Evolutionary conservation across 2,797 vertebrate species (phyloP), one percentile per base, ranked within the genome.

Genomic region (Chelon auratus): DNA sequence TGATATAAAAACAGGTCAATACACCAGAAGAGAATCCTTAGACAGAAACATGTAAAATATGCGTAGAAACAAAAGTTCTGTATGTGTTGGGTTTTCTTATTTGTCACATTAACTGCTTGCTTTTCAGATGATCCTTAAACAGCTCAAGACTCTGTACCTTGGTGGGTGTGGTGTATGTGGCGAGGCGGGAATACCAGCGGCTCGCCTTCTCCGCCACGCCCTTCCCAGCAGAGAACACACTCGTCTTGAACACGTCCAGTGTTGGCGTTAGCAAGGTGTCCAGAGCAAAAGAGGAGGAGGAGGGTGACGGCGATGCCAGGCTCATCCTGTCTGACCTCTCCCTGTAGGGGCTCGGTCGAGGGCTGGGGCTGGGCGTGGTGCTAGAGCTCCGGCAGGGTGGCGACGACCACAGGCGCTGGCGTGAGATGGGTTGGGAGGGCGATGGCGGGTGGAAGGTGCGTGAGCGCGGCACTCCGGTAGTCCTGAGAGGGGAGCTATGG

Each of bases 181-280:
- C 78, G 12, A 98, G 93, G 17, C 94, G 97, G 1, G 96, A 96
- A 60, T 98, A 98, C 96, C 96, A 98, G 82, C 94, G 96, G 92
- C 96, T 97, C 2, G 97, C 97, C 86, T 96, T 97, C 93, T 98
- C 96, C 15, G 97, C 97, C 68, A 98, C 97, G 1, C 96, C 97
- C 89, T 97, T 97, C 36, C 96, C 96, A 13, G 97, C 97, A 59
- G 96, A 97, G 81, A 98, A 93, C 93, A 98, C 77, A 59, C 96
- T 97, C 88, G 94, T 97, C 81, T 95, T 97, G 24, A 98, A 93
- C 17, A 96, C 94, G 55, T 97, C 96, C 4, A 98, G 92, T 8
- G 95, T 96, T 0, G 97, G 97, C 0, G 96, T 96, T 40, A 97
- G 90, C 33, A 98, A 86, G 0, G 95, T 94, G 86, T 98, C 97